phyloP scores from a whole-genome alignment of 1,140 invertebrate species.

The Elymnias hypermnestra region DNA sequence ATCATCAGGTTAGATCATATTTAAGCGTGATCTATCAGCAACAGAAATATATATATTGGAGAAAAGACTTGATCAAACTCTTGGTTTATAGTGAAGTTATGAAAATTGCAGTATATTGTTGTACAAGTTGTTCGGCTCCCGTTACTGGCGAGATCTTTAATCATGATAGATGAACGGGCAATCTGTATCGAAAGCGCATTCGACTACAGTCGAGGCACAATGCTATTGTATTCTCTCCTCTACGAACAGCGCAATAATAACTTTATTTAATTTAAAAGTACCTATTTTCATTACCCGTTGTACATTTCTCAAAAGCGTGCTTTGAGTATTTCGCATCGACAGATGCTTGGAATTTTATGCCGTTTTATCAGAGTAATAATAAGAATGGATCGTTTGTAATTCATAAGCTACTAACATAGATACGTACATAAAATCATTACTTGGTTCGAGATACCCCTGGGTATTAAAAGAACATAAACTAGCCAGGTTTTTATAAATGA shows the following conservation, averaged over 20 bases:
- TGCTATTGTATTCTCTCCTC: slow-evolving; percentile 18
- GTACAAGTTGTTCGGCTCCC: slow-evolving; percentile 29
- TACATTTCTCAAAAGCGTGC: slow-evolving; percentile 27
- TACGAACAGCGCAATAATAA: slow-evolving; percentile 12
- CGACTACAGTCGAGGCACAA: slow-evolving; percentile 8
- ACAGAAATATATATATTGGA: too few relatives aligned
- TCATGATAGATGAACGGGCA: slow-evolving; percentile 51
- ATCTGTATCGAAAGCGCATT: slow-evolving; percentile 29
- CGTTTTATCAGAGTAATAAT: too few relatives aligned
- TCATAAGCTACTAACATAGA: too few relatives aligned
- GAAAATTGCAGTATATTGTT: slow-evolving; percentile 20
- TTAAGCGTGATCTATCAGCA: too few relatives aligned
- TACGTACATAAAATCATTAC: too few relatives aligned
- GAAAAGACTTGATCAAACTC: too few relatives aligned
- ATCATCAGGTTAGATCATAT: too few relatives aligned
- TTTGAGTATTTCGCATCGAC: slow-evolving; percentile 13
- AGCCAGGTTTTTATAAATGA: too few relatives aligned
- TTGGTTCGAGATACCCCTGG: too few relatives aligned
- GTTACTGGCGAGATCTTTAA: slow-evolving; percentile 49
- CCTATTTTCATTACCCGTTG: slow-evolving; percentile 11
- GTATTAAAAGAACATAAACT: too few relatives aligned
- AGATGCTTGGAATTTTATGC: not conserved
- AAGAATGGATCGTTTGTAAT: too few relatives aligned
- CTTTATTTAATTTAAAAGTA: slow-evolving; percentile 2
- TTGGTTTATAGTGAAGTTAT: slow-evolving; percentile 15